Percentiles rank a stretch among this genome's conserved stretches.
Conservation (phyloP, 2,797 vertebrate species). For the Buceros bicornis region DNA sequence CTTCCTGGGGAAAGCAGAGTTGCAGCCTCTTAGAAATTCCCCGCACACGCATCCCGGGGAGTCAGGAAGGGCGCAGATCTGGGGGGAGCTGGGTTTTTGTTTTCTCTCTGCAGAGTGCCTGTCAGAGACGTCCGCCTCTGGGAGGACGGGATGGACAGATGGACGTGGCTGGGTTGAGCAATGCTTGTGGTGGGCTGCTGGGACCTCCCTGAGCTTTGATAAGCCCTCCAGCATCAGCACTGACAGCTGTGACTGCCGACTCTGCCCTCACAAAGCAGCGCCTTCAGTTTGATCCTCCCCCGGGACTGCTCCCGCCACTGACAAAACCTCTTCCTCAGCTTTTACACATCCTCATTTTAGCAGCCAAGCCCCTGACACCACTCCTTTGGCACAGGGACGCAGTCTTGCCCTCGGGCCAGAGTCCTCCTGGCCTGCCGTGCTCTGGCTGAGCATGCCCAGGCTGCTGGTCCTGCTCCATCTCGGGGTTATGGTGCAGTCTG, state of each 20-base stretch:
- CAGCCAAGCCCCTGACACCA: neutral
- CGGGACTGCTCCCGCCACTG: neutral
- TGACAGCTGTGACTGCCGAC: neutral
- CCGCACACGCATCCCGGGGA: fast-evolving
- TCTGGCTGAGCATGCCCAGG: neutral
- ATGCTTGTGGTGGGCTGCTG: neutral
- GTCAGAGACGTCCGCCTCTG: neutral
- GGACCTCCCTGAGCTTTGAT: neutral
- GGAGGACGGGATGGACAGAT: constrained; percentile 27
- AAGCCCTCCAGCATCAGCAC: neutral
- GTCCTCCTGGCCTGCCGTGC: neutral
- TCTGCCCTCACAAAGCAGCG: neutral
- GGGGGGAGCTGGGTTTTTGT: neutral
- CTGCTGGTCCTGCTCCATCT: neutral
- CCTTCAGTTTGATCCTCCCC: neutral
- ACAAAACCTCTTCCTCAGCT: neutral
- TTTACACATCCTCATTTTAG: neutral
- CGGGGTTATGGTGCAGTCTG: fast-evolving
- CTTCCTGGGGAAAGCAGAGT: neutral
- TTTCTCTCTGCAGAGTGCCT: constrained; percentile 19
- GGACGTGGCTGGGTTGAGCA: constrained; percentile 21
- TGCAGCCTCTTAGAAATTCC: constrained; percentile 14
- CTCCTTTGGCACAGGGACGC: neutral
- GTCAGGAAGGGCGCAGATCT: neutral
- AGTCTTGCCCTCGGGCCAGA: fast-evolving